These are phyloP conservation scores for Cenopis cana DNA, from an alignment of 2,888 invertebrate genomes.

Conservation along the genomic window DNA sequence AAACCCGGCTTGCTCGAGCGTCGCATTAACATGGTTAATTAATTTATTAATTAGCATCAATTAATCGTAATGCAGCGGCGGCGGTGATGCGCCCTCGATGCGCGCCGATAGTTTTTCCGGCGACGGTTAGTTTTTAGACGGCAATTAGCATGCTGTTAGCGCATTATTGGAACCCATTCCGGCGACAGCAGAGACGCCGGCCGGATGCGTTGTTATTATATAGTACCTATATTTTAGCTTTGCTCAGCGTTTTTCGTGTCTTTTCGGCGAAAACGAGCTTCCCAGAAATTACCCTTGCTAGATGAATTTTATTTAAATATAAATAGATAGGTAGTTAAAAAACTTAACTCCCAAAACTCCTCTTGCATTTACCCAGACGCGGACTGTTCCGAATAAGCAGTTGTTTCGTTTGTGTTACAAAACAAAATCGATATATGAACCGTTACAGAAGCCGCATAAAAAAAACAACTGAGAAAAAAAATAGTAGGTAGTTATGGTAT, in stretches of 20 bases:
- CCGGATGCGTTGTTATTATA: conserved; percentile 55
- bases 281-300: no score
- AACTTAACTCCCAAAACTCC: no score
- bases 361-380: no score
- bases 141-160: conserved; percentile 63
- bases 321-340: no score
- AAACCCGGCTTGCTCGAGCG: conserved; percentile 72
- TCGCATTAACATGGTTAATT: conserved; percentile 80
- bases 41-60: conserved; percentile 83
- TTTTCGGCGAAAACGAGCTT: no score
- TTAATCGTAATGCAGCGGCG: conserved; percentile 74
- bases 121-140: conserved; percentile 67
- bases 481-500: no score
- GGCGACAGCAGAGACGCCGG: conserved; percentile 58
- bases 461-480: conserved; percentile 51
- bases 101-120: conserved; percentile 73
- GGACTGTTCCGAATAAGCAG: no score
- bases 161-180: conserved; percentile 62
- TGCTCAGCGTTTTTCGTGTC: no score
- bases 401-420: no score
- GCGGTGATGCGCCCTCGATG: conserved; percentile 61
- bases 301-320: no score
- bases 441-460: conserved; percentile 7
- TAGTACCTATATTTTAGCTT: conserved; percentile 3
- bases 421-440: no score